A percentile compares a stretch with the other conserved stretches of the same genome.
These are phyloP conservation scores for Leucoraja erinaceus DNA, from an alignment of 2,113 vertebrate genomes.

Conservation along the genomic window DNA sequence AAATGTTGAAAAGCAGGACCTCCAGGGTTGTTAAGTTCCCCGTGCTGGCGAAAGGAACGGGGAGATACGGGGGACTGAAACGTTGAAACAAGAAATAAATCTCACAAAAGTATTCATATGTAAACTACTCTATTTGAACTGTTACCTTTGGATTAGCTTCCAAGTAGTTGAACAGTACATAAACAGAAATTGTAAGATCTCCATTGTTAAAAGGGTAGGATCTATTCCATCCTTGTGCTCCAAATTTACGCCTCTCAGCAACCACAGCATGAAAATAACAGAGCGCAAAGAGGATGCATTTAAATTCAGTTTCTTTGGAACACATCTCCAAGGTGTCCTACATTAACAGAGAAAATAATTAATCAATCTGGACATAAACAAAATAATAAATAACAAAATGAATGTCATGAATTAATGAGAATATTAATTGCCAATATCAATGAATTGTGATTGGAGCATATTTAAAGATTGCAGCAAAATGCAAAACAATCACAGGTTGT, in stretches of 20 bases:
- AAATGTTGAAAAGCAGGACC: no score
- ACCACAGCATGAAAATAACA: slow-evolving; percentile 64
- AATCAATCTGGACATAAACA: not conserved
- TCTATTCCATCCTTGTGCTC: slow-evolving; percentile 63
- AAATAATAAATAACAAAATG: not conserved
- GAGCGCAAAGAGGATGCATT: slow-evolving; percentile 56
- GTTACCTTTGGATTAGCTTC: slow-evolving; percentile 59
- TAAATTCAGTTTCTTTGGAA: slow-evolving; percentile 60
- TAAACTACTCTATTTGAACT: not conserved
- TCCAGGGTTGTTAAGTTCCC: no score
- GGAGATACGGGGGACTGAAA: no score
- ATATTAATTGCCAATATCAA: not conserved
- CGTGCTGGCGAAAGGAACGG: no score
- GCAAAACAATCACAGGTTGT: not conserved
- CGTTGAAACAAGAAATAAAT: not conserved
- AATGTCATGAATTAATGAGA: not conserved
- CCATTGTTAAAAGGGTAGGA: slow-evolving; percentile 61
- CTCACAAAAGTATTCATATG: not conserved
- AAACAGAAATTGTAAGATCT: slow-evolving; percentile 60
- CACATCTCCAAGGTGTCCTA: slow-evolving; percentile 65
- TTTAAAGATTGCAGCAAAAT: not conserved
- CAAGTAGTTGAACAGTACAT: slow-evolving; percentile 60
- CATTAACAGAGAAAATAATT: not conserved
- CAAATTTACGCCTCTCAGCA: slow-evolving; percentile 61
- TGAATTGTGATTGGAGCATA: not conserved